Base-by-base conservation (phyloP, 2,113 vertebrate species). In the Caranx ignobilis region DNA sequence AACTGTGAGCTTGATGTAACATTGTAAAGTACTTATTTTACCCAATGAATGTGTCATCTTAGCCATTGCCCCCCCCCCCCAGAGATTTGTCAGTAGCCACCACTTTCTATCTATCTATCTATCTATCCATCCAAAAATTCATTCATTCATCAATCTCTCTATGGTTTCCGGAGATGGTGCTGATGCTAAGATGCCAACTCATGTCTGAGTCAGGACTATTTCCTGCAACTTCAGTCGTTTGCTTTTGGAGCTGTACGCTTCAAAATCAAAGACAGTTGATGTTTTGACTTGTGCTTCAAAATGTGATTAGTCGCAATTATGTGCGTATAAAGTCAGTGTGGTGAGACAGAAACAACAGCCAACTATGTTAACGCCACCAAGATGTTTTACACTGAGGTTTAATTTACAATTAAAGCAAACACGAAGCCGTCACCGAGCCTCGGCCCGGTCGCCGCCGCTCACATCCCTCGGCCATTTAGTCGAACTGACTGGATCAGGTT, bases 401-500 rank as follows among this genome's bases (percentile, higher is more conserved):
- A 19, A 37, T 70, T 69, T 4, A 59, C 64, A 61, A 69, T 62
- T 19, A 63, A 54, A 75, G 21, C 65, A 52, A 64, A 69, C 57
- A 69, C 32, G 19, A 64, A 62, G 48, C 41, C 47, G 63, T 21
- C 31, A 3, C 39, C 16, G 70, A 64, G 81, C 3, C 56, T 69
- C 6, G 11, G 41, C n/a, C n/a, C 39, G 26, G 59, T 71, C 77
- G 4, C 39, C 13, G 34, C 47, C 47, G 19, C 73, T 81, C 85
- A 69, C 50, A 26, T 75, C 80, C 52, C 18, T 26, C 2, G 3
- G 63, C 79, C 64, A 79, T 18, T 82, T 3, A 56, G 45, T 61
- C 15, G 2, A 75, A 79, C 45, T 7, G 66, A 85, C 69, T 32
- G 82, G 57, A 80, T 80, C 68, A 52, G 66, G 48, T 56, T 37